Evolutionary conservation across 2,113 vertebrate genomes (phyloP).

Genomic region (Butorides virescens): DNA sequence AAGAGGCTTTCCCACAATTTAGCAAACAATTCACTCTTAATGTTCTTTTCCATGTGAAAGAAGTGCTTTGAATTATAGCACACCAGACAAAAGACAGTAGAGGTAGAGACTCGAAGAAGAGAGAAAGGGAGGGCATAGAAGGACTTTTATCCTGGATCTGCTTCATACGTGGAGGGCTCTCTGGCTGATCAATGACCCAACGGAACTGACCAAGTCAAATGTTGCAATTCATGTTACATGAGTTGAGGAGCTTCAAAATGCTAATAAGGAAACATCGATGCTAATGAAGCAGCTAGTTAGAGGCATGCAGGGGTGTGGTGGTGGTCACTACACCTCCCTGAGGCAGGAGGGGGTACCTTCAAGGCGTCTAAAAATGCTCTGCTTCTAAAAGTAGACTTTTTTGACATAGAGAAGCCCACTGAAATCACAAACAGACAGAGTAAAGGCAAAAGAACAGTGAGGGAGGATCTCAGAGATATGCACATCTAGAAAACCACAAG

Average conservation of each 20-base stretch:
- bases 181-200: conserved; percentile 41
- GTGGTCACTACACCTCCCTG: conserved; percentile 84
- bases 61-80: not conserved
- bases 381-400: conserved; percentile 88
- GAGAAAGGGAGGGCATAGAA: not conserved
- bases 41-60: not conserved
- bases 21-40: not conserved
- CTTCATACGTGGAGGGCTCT: conserved; percentile 45
- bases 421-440: conserved; percentile 95
- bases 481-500: conserved; percentile 48
- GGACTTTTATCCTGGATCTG: conserved; percentile 74
- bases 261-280: conserved; percentile 48
- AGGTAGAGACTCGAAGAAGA: not conserved
- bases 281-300: conserved; percentile 42
- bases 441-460: conserved; percentile 58
- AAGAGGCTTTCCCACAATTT: not conserved
- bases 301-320: conserved; percentile 89
- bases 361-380: conserved; percentile 85
- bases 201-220: conserved; percentile 26
- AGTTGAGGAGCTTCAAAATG: conserved; percentile 56
- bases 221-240: conserved; percentile 41
- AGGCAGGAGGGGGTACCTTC: conserved; percentile 85
- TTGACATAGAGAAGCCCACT: conserved; percentile 91
- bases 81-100: not conserved
- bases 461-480: conserved; percentile 38